phyloP scores from a whole-genome alignment of 2,888 invertebrate species.

The Rosalia funebris region DNA sequence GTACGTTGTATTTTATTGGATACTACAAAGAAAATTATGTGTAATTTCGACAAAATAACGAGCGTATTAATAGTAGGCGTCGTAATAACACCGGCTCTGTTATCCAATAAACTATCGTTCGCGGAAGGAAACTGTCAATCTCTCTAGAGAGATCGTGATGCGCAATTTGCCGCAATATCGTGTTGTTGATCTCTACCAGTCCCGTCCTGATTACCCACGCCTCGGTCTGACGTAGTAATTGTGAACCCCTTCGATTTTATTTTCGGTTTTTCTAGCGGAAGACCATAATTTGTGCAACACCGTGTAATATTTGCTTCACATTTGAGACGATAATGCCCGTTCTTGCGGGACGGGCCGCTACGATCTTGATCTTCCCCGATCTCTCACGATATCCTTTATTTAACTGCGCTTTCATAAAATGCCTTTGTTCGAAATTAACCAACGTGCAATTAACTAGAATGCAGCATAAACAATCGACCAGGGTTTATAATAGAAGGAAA shows the following conservation, averaged over 20 bases:
- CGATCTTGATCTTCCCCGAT: slow-evolving; percentile 19
- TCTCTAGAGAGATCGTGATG: slow-evolving; percentile 51
- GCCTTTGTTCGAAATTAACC: slow-evolving; percentile 20
- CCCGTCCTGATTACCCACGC: slow-evolving; percentile 49
- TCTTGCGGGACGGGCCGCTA: slow-evolving; percentile 13
- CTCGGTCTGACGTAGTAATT: slow-evolving; percentile 59
- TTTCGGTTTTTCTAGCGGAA: slow-evolving; percentile 60
- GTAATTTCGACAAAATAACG: slow-evolving; percentile 45
- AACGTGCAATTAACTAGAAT: slow-evolving; percentile 9
- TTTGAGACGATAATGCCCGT: slow-evolving; percentile 53
- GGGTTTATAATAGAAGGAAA: slow-evolving; percentile 1
- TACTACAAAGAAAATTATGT: no score
- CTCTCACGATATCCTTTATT: slow-evolving; percentile 21
- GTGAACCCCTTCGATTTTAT: slow-evolving; percentile 55
- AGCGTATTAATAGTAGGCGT: slow-evolving; percentile 46
- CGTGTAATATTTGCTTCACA: slow-evolving; percentile 61
- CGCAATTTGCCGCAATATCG: slow-evolving; percentile 58
- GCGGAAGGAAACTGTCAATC: slow-evolving; percentile 62
- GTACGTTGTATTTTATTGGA: no score
- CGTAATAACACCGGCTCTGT: slow-evolving; percentile 36
- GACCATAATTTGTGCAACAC: slow-evolving; percentile 61
- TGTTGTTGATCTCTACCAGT: slow-evolving; percentile 42
- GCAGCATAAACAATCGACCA: slow-evolving; percentile 6
- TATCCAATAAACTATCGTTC: slow-evolving; percentile 45
- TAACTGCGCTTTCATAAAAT: slow-evolving; percentile 20